Evolutionary conservation across 2,888 invertebrate species (phyloP), one percentile per base, ranked within the genome.

Genomic region (Isotomurus palustris): DNA sequence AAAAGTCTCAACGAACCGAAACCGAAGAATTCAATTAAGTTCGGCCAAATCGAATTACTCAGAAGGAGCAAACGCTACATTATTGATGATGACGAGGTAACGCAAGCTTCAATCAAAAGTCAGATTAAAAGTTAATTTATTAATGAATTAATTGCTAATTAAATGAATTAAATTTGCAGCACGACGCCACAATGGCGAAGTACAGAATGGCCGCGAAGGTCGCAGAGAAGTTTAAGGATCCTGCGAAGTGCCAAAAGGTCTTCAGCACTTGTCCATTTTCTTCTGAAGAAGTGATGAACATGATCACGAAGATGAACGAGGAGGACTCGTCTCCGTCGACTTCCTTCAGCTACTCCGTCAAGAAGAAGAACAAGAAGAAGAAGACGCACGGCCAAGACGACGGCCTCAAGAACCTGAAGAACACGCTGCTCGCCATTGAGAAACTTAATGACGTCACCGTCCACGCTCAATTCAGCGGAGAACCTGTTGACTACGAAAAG

Each of bases 351-450:
- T 32, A 32, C 14, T 10, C 32, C 8, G 17, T n/a, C 5, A 19
- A 25, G 14, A 4, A n/a, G 24, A 50, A 45, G 29, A 25, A 29
- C 4, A 24, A 43, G 27, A 50, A 36, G 12, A 40, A 43, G 1
- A 49, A 38, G 12, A 36, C 40, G 14, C 17, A 19, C 27, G 36
- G 36, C 12, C 21, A 25, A 2, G 29, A 40, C 27, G 52, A 53
- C 29, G 36, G 49, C 10, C 14, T 49, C 21, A 49, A n/a, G 21
- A 49, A 49, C n/a, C 22, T 49, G 29, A 44, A 55, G 21, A 54
- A 58, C 24, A 61, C 61, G 6, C 27, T 61, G 12, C 43, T 55
- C 14, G 61, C 61, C 12, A 61, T 61, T 43, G 61, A 61, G 41
- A 53, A 58, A 19, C 28, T 61, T 35, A 61, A 61, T 43, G 54